Percentiles rank a stretch among this genome's conserved stretches.
These are phyloP conservation scores for Hydrotaea diabolus DNA, from an alignment of 2,888 invertebrate species.

Conservation along the genomic window DNA sequence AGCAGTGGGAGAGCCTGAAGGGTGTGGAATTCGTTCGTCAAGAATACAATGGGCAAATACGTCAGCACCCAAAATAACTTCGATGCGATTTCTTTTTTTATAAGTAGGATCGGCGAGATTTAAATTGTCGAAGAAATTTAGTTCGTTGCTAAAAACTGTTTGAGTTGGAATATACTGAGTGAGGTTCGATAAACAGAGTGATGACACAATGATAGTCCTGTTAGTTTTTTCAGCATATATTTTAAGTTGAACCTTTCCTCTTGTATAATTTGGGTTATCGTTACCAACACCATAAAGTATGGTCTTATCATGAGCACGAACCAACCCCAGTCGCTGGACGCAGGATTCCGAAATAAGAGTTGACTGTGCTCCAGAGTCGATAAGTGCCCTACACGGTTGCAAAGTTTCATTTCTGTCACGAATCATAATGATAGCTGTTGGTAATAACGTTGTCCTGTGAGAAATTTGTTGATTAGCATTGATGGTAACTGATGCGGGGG, in stretches of 20 bases:
- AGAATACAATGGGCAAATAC: conserved; percentile 38
- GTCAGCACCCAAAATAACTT: conserved; percentile 43
- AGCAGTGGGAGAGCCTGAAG: conserved; percentile 40
- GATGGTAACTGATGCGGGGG: conserved; percentile 13
- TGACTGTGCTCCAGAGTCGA: conserved; percentile 58
- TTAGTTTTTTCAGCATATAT: conserved; percentile 18
- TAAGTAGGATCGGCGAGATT: conserved; percentile 39
- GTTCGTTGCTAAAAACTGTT: conserved; percentile 3
- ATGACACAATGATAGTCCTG: conserved; percentile 8
- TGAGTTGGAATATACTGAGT: conserved; percentile 42
- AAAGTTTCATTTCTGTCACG: conserved; percentile 10
- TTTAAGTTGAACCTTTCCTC: conserved; percentile 43
- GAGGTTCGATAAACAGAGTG: conserved; percentile 42
- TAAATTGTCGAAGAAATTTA: conserved; percentile 35
- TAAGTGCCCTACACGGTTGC: conserved; percentile 52
- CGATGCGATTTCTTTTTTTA: conserved; percentile 34
- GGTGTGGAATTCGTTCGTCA: conserved; percentile 28
- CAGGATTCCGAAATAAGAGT: conserved; percentile 44
- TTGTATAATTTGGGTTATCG: conserved; percentile 22
- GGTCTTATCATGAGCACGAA: conserved; percentile 29
- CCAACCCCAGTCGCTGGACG: conserved; percentile 38
- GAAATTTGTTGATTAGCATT: conserved; percentile 4
- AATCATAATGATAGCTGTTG: conserved; percentile 50
- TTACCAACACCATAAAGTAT: conserved; percentile 45
- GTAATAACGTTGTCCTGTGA: conserved; percentile 25